These are phyloP conservation scores for Scytalopus superciliaris DNA, from an alignment of 2,113 vertebrate species.

Conservation along the genomic window DNA sequence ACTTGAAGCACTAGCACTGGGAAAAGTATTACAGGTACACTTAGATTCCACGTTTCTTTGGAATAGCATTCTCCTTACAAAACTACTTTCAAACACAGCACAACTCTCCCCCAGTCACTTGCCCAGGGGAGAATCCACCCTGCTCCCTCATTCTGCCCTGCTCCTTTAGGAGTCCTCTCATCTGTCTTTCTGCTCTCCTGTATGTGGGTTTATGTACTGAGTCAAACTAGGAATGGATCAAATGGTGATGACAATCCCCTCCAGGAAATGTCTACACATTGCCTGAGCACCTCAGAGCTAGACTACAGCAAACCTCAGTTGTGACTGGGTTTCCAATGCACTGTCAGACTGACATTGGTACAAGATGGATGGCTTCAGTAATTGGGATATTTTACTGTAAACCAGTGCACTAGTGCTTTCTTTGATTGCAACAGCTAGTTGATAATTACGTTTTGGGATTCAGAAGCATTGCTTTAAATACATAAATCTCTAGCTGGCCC, in stretches of 20 bases:
- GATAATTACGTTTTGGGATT: background rate
- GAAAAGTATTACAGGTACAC: background rate
- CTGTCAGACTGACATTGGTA: background rate
- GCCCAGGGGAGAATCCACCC: background rate
- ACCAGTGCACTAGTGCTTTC: background rate
- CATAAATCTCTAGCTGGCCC: background rate
- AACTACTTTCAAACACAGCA: background rate
- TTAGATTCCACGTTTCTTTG: background rate
- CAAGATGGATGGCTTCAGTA: background rate
- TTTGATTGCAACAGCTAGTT: background rate
- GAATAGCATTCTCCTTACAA: background rate
- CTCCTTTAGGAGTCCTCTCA: background rate
- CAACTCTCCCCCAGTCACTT: background rate
- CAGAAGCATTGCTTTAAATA: background rate
- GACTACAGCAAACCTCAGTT: background rate
- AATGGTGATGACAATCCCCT: background rate
- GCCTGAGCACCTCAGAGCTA: background rate
- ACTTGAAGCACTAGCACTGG: background rate
- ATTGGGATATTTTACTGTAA: background rate
- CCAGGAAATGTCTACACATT: background rate
- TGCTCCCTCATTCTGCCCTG: background rate
- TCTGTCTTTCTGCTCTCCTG: background rate
- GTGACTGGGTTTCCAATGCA: background rate
- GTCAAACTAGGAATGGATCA: background rate
- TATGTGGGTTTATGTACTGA: background rate